A percentile compares a stretch with the other conserved stretches of the same genome.
Evolutionary conservation across 2,113 vertebrate genomes (phyloP).

Genomic region (Sinocyclocheilus anophthalmus): DNA sequence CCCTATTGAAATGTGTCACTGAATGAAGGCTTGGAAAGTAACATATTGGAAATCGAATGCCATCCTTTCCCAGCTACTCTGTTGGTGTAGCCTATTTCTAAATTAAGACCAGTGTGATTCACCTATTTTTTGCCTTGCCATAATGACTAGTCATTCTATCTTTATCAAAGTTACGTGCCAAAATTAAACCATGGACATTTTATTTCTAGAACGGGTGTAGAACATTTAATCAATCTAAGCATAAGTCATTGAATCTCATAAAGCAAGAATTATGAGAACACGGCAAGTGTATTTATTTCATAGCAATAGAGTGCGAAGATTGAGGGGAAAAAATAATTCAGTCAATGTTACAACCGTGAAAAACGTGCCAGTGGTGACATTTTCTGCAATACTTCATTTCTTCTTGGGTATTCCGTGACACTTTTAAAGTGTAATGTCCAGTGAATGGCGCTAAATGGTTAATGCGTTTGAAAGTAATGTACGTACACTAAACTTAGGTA

Average conservation of each 20-base stretch:
- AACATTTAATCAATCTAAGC: slow-evolving; percentile 6
- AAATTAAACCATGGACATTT: slow-evolving; percentile 16
- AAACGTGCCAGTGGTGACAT: neutral
- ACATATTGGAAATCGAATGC: slow-evolving; percentile 13
- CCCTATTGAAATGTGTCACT: slow-evolving; percentile 8
- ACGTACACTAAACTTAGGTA: neutral
- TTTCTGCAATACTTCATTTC: neutral
- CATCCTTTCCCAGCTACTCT: neutral
- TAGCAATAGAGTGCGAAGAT: neutral
- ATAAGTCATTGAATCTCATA: neutral
- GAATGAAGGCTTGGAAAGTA: neutral
- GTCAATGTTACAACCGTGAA: neutral
- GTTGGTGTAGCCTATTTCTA: neutral
- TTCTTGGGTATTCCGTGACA: neutral
- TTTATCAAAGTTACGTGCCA: neutral
- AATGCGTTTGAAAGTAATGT: neutral
- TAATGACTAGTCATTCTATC: neutral
- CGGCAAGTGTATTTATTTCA: neutral
- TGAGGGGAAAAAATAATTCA: neutral
- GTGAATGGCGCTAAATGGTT: neutral
- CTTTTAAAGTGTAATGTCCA: neutral
- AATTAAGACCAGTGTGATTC: slow-evolving; percentile 6
- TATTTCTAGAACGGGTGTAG: neutral
- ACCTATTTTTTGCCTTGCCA: slow-evolving; percentile 2
- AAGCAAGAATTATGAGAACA: neutral